phyloP scores from a whole-genome alignment of 2,888 invertebrate genomes.

The Pachycephus smyrnensis region DNA sequence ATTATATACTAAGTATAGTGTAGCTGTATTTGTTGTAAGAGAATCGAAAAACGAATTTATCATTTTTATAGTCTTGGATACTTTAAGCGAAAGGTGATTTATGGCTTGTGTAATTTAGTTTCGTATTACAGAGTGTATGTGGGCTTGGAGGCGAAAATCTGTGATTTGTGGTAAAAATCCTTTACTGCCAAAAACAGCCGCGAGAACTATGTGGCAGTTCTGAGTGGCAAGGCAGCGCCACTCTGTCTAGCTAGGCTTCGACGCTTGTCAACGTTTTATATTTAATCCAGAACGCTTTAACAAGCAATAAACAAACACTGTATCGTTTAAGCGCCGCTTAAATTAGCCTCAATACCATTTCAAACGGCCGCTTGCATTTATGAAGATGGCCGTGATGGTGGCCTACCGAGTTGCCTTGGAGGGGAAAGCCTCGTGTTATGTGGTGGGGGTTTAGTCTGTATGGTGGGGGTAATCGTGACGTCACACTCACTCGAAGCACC shows the following conservation, averaged over 20 bases:
- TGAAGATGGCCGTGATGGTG: slow-evolving; percentile 57
- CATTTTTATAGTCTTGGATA: neutral
- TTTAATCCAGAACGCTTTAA: slow-evolving; percentile 66
- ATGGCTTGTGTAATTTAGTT: neutral
- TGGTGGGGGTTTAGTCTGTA: slow-evolving; percentile 16
- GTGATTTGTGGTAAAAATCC: neutral
- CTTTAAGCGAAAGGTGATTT: neutral
- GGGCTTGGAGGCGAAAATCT: neutral
- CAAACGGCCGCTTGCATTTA: slow-evolving; percentile 62
- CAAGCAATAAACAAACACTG: slow-evolving; percentile 67
- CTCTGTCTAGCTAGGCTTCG: slow-evolving; percentile 62
- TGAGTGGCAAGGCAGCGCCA: slow-evolving; percentile 51
- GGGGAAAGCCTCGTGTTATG: slow-evolving; percentile 31
- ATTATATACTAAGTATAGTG: neutral
- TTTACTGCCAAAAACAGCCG: neutral
- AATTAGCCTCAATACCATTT: slow-evolving; percentile 66
- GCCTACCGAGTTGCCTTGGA: slow-evolving; percentile 41
- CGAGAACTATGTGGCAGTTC: neutral
- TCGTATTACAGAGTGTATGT: neutral
- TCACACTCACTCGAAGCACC: slow-evolving; percentile 67
- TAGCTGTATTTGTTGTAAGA: neutral
- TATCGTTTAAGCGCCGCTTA: slow-evolving; percentile 64
- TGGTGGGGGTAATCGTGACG: slow-evolving; percentile 58
- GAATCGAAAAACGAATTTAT: neutral
- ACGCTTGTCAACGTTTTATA: slow-evolving; percentile 65